Conservation (phyloP, 2,888 invertebrate species). For the Pediacus dermestoides region DNA sequence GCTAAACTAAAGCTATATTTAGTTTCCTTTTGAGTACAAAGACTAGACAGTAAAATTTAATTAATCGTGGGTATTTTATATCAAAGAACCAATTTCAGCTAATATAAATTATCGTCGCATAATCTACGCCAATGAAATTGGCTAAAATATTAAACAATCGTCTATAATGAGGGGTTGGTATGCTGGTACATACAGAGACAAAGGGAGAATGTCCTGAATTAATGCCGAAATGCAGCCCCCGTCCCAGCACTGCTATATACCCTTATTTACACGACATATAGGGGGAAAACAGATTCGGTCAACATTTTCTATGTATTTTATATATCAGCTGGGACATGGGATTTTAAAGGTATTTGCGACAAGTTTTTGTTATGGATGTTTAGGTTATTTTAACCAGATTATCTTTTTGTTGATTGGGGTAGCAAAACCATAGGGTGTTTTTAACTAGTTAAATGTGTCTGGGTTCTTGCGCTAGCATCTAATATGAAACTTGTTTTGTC, state of each 20-base stretch:
- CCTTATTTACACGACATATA: slow-evolving; percentile 1
- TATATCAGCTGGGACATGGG: slow-evolving; percentile 34
- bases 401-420: slow-evolving; percentile 28
- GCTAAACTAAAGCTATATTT: no score
- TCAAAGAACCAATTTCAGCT: no score
- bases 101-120: no score
- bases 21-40: no score
- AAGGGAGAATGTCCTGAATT: slow-evolving; percentile 13
- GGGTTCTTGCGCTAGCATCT: no score
- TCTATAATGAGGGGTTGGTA: slow-evolving; percentile 27
- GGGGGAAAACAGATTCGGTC: slow-evolving; percentile 19
- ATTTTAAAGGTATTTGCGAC: slow-evolving; percentile 36
- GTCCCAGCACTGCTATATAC: slow-evolving; percentile 1
- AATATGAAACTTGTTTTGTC: no score
- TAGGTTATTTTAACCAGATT: slow-evolving; percentile 37
- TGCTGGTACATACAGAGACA: slow-evolving; percentile 29
- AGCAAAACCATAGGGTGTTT: slow-evolving; percentile 8
- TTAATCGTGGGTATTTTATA: no score
- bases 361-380: slow-evolving; percentile 32
- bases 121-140: slow-evolving; percentile 19
- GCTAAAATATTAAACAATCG: slow-evolving; percentile 21
- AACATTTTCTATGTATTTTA: slow-evolving; percentile 27
- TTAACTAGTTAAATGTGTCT: slow-evolving; percentile 6
- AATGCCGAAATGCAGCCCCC: slow-evolving; percentile 9
- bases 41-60: no score